Base-by-base conservation (phyloP, 2,113 vertebrate genomes). In the Tragelaphus scriptus region DNA sequence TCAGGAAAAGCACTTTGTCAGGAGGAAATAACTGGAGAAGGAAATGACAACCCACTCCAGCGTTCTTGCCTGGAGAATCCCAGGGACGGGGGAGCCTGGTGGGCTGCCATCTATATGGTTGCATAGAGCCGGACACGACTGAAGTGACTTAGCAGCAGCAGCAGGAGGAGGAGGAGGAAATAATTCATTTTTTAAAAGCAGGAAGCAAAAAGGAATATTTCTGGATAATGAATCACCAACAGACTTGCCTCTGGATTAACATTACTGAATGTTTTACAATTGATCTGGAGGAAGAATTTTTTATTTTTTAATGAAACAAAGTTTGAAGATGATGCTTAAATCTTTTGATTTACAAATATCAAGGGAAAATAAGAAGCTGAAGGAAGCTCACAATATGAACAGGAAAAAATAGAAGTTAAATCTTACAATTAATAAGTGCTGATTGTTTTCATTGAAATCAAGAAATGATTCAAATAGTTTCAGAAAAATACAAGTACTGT, bases 351-450 rank as follows among this genome's bases (percentile, higher is more conserved):
- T 84, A 56, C 51, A 84, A 77, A 58, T 77, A 47, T 32, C 40
- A 51, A 53, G 32, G 25, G 55, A 15, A 79, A 89, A 19, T 3
- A 36, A 8, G 6, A 25, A 36, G 21, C 13, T 12, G 6, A 53
- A 44, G 55, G 10, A 10, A 3, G 30, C 0, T 49, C 30, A 17
- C 6, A 9, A 5, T 32, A 30, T 1, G 2, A 23, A 19, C 1
- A 30, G 26, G 17, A 53, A 55, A 36, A n/a, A 21, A 25, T 2
- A 25, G n/a, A 47, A 81, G 5, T 12, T 7, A 5, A 30, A 16
- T 36, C 63, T 44, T 53, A 21, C 15, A 1, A 1, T 40, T 28
- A 49, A 15, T 26, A 56, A 61, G 28, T 19, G 17, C 1, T 5
- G 28, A 3, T 63, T 12, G 6, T 44, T 77, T 28, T 19, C 26